Conservation (phyloP, 2,888 invertebrate species). For the Acronicta aceris region DNA sequence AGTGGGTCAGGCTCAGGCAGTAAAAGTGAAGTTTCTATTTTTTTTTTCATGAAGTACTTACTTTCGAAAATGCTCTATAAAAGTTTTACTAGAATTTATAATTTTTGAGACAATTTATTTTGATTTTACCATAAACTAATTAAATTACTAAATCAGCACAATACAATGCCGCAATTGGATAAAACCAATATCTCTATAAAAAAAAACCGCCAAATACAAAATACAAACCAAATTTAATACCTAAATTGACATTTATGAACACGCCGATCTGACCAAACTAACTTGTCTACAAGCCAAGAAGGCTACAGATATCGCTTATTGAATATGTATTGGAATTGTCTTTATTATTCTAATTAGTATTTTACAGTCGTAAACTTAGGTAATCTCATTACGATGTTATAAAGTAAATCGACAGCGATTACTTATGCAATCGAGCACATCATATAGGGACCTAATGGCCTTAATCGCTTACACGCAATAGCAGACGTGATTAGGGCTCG, state of each 20-base stretch:
- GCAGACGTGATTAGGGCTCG: background rate
- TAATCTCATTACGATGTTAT: conserved; percentile 3
- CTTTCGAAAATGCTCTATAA: conserved; percentile 5
- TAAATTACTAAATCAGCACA: too few species aligned
- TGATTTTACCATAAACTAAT: too few species aligned
- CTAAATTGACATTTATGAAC: too few species aligned
- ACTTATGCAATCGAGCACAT: background rate
- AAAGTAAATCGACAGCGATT: conserved; percentile 2
- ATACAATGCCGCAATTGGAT: too few species aligned
- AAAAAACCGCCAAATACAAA: too few species aligned
- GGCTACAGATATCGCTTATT: background rate
- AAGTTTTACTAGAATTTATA: conserved; percentile 12
- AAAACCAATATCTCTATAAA: too few species aligned
- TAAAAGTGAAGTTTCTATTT: conserved; percentile 33
- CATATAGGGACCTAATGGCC: too few species aligned
- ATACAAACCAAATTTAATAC: too few species aligned
- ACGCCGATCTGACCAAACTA: too few species aligned
- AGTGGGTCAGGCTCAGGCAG: conserved; percentile 24
- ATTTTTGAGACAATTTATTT: background rate
- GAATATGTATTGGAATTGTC: background rate
- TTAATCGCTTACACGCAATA: background rate
- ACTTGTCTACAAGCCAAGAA: too few species aligned
- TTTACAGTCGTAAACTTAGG: background rate
- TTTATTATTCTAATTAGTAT: background rate
- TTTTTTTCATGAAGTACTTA: conserved; percentile 5